Evolutionary conservation across 2,888 invertebrate species (phyloP), one percentile per base, ranked within the genome.

Genomic region (Macrosoma leucophasiata): DNA sequence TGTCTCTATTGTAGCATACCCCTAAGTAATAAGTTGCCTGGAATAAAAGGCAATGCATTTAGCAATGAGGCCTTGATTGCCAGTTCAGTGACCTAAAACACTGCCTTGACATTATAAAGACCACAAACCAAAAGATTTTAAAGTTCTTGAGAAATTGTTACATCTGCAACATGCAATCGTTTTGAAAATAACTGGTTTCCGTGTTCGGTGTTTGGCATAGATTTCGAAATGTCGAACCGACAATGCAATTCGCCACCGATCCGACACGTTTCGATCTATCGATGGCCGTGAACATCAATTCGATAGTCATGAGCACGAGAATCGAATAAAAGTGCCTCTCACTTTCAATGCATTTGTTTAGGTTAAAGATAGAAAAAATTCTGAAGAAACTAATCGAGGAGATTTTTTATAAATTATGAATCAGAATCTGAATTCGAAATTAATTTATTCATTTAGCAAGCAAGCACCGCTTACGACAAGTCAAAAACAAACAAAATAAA

Each of bases 231-330:
- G 44, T 22, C 25, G 17, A 26, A 38, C 27, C 24, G 25, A 41
- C 44, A 36, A 32, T 41, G 48, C 50, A 51, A 49, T 40, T 45
- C 46, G 52, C 45, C 37, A n/a, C 34, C 49, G 40, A 58, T 57
- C 41, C 43, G 51, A 51, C 41, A 46, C 48, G 45, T 41, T 39
- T 48, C 41, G 51, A 50, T 46, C 53, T 41, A 52, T 41, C 44
- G 45, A 52, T 47, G 59, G 43, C 62, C 61, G 53, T 58, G 62
- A 62, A 56, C 47, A 65, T 65, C 41, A 51, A 62, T 62, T 68
- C 53, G 58, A 56, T 39, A 55, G 45, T 56, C 58, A 49, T 53
- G 55, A 52, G 45, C 36, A 41, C 43, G 44, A 50, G 50, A 49
- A 49, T 50, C 36, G 41, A 48, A 43, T 40, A 19, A 46, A 54